Base-by-base conservation (phyloP, 2,797 vertebrate genomes). In the Pygocentrus nattereri region DNA sequence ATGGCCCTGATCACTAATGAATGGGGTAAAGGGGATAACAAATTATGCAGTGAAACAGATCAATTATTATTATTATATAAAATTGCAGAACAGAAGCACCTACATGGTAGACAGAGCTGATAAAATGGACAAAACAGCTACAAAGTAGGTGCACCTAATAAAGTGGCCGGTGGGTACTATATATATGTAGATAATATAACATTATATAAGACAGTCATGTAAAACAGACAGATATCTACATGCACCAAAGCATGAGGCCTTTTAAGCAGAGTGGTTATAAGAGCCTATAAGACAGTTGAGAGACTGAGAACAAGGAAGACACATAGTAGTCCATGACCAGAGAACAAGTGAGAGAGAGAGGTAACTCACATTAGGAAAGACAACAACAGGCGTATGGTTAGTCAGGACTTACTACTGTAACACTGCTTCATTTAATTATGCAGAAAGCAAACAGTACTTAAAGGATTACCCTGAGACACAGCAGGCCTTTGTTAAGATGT, bases 401-500 rank as follows among this genome's bases (percentile, higher is more conserved):
- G 52, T 47, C 31, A 34, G 70, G 34, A 70, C 31, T 69, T 34
- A 27, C 52, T 56, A 41, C 8, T 47, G 50, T 58, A 69, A 50
- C 62, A 59, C 78, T 21, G 41, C 77, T 85, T 71, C 81, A 79
- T 82, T 86, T 86, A 88, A 87, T 83, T 87, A 87, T 23, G 31
- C 87, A 88, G 81, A 84, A 87, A 87, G 79, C 79, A 86, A 89
- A 87, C 76, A 79, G 70, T 69, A 72, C 69, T 87, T 87, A 85
- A 83, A 80, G 83, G 80, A 89, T 88, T 89, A 89, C 68, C 71
- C 79, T 58, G 77, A 81, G 74, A 80, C 74, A 67, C 71, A 81
- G 77, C 82, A 74, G 80, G 79, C 74, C 10, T 78, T 77, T 27
- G 62, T 82, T 86, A 74, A 59, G 62, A 86, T 76, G 87, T 85